Percentiles rank a stretch among this genome's conserved stretches.
Conservation (phyloP, 2,888 invertebrate species). For the Rhagophthalmus giganteus region DNA sequence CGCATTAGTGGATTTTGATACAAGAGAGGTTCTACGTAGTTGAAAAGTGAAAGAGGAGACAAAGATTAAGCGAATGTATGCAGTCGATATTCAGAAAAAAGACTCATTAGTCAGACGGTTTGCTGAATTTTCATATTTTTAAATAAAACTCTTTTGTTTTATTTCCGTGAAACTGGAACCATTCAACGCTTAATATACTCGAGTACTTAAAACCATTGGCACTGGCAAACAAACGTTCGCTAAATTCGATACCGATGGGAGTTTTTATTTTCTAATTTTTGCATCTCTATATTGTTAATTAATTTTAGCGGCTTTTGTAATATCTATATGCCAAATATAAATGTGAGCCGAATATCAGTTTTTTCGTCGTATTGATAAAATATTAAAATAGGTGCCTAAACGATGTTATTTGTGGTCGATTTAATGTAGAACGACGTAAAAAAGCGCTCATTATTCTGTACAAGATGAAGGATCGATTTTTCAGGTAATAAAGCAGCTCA, state of each 20-base stretch:
- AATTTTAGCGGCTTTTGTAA: neutral
- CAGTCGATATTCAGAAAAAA: conserved; percentile 9
- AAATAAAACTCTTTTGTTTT: conserved; percentile 22
- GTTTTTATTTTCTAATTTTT: conserved; percentile 2
- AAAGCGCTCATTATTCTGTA: neutral
- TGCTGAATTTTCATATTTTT: conserved; percentile 24
- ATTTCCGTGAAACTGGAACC: conserved; percentile 15
- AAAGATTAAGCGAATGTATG: neutral
- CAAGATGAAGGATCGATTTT: too few species aligned
- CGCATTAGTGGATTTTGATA: conserved; percentile 19
- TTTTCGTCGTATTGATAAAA: too few species aligned
- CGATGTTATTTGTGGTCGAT: too few species aligned
- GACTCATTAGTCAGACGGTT: conserved; percentile 23
- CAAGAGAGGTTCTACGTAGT: conserved; percentile 7
- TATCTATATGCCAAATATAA: too few species aligned
- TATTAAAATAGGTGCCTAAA: too few species aligned
- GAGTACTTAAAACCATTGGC: conserved; percentile 3
- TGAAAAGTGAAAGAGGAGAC: neutral
- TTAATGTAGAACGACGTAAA: too few species aligned
- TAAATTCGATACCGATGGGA: conserved; percentile 12
- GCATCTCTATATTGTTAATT: neutral
- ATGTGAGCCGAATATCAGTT: too few species aligned
- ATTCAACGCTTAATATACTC: conserved; percentile 11
- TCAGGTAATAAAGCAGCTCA: too few species aligned
- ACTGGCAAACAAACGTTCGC: conserved; percentile 5